Conservation (phyloP, 2,113 vertebrate species). For the Elaphurus davidianus region DNA sequence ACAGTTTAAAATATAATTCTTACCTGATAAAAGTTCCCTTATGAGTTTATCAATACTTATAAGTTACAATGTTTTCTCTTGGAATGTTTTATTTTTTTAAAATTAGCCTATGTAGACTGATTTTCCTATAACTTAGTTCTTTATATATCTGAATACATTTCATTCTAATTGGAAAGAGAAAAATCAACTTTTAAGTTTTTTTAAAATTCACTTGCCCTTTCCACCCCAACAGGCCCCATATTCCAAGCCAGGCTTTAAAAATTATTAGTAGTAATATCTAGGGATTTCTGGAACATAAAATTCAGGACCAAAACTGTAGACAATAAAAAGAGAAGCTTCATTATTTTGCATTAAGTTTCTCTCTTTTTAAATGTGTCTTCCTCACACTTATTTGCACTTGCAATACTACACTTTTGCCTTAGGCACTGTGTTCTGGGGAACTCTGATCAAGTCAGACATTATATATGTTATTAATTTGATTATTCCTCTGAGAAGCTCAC, state of each 20-base stretch:
- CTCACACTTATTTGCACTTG: neutral
- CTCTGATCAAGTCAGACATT: neutral
- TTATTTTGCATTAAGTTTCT: constrained; percentile 16
- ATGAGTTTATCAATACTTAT: neutral
- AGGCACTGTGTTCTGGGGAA: neutral
- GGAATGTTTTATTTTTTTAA: constrained; percentile 18
- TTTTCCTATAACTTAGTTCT: neutral
- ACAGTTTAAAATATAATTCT: constrained; percentile 31
- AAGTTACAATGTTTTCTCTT: neutral
- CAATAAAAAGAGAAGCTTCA: neutral
- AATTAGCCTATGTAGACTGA: neutral
- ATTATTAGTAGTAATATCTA: neutral
- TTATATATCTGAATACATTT: neutral
- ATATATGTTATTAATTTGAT: neutral
- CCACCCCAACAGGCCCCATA: neutral
- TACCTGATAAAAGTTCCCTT: neutral
- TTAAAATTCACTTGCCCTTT: neutral
- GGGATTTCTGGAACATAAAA: constrained; percentile 55
- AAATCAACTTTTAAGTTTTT: neutral
- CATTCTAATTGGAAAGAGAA: neutral
- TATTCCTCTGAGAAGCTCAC: neutral
- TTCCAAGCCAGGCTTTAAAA: neutral
- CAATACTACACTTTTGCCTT: neutral
- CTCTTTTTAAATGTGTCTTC: neutral
- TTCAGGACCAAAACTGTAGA: neutral